Conservation (phyloP, 2,888 invertebrate genomes). For the Apodemia zela region DNA sequence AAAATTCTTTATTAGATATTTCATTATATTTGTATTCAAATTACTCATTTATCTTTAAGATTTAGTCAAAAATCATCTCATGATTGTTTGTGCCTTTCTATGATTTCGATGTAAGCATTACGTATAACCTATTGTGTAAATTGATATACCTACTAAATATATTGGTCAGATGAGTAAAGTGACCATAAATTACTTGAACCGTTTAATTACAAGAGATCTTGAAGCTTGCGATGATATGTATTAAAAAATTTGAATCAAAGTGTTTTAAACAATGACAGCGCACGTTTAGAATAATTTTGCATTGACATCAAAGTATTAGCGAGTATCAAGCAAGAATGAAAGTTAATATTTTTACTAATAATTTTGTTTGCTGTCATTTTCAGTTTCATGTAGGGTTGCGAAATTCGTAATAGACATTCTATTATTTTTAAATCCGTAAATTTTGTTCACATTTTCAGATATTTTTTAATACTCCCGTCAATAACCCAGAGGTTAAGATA, state of each 20-base stretch:
- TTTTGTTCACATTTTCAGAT: too few relatives aligned
- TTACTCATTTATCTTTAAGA: conserved; percentile 8
- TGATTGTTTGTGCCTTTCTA: conserved; percentile 15
- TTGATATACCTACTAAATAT: not conserved
- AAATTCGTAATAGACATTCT: too few relatives aligned
- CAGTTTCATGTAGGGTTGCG: not conserved
- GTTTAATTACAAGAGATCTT: not conserved
- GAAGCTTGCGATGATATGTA: not conserved
- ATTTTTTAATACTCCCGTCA: too few relatives aligned
- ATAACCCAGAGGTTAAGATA: too few relatives aligned
- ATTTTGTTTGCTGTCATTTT: not conserved
- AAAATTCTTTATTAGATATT: conserved; percentile 4
- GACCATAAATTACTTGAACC: not conserved
- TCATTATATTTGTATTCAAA: conserved; percentile 12
- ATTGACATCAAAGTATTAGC: not conserved
- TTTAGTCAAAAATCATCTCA: conserved; percentile 14
- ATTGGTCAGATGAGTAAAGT: not conserved
- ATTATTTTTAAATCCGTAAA: too few relatives aligned
- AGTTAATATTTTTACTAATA: not conserved
- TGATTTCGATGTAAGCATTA: conserved; percentile 7
- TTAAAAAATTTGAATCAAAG: too few relatives aligned
- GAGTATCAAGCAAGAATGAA: not conserved
- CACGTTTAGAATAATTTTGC: too few relatives aligned
- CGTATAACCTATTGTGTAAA: not conserved
- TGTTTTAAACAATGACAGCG: too few relatives aligned